Evolutionary conservation across 1,140 invertebrate species (phyloP), one percentile per base, ranked within the genome.

Genomic region (Drosophila mauritiana): DNA sequence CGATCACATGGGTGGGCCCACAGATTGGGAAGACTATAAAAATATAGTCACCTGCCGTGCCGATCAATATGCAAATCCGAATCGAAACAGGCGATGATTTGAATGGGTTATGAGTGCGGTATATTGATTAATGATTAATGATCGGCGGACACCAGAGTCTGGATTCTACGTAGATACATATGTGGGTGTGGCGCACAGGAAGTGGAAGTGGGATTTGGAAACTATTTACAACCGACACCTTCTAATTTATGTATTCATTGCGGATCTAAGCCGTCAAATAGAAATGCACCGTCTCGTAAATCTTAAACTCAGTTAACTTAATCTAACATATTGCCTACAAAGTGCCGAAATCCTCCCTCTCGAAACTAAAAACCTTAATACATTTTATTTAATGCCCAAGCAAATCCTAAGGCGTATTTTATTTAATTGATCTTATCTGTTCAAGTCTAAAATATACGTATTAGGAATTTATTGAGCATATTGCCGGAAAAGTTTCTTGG

Each of bases 51-150:
- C 27, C 46, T 48, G 43, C 43, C 27, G 22, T 22, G 51, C 45
- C 46, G 80, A 65, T 77, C 65, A 65, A 75, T 85, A 86, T 81
- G 82, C 74, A 78, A 82, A 88, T 78, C 82, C 64, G 61, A 82
- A 78, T 75, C 49, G 43, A 68, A 54, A 51, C 55, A 68, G 49
- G 49, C 46, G 72, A 58, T 75, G 72, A 75, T 67, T 73, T 59
- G 69, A 73, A 73, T 73, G 37, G 54, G 67, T 51, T 73, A 72
- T 72, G 54, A 73, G 68, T 75, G 70, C 70, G 73, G 40, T 36
- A 39, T 34, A 65, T 76, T 17, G 59, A 76, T 75, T 76, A 67
- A 76, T 76, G 73, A 76, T 55, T 20, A 48, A 75, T 20, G 48
- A 75, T 49, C 36, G 13, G 34, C 34, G n/a, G n/a, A 13, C 25